phyloP scores from a whole-genome alignment of 2,888 invertebrate genomes.

The Ferrisia virgata region DNA sequence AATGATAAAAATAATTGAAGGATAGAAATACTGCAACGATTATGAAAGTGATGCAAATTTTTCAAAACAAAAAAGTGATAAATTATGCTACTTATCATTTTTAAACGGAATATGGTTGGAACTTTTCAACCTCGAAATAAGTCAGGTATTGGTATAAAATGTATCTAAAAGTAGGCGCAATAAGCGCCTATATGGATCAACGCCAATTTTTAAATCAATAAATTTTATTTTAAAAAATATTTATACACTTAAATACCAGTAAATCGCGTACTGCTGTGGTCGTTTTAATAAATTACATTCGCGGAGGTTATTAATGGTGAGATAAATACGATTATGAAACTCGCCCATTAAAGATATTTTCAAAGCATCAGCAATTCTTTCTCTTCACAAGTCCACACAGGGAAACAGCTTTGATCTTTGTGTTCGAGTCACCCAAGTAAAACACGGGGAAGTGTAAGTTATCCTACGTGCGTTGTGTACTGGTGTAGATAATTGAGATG shows the following conservation, averaged over 20 bases:
- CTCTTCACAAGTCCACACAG: not conserved
- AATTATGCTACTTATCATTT: no score
- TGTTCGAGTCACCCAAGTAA: not conserved
- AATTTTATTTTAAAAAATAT: not conserved
- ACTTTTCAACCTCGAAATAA: not conserved
- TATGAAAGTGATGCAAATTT: no score
- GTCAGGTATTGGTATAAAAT: no score
- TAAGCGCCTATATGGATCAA: not conserved
- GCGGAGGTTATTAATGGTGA: not conserved
- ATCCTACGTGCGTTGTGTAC: not conserved
- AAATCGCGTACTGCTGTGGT: not conserved
- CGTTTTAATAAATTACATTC: not conserved
- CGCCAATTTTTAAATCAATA: not conserved
- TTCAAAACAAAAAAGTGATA: no score
- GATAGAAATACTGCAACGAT: no score
- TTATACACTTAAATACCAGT: not conserved
- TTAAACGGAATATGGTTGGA: not conserved
- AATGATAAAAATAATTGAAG: no score
- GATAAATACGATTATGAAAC: not conserved
- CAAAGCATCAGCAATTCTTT: not conserved
- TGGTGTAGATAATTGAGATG: not conserved
- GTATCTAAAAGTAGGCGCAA: not conserved
- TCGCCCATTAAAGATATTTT: not conserved
- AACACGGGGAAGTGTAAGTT: not conserved
- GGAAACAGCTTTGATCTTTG: not conserved